Evolutionary conservation across 2,888 invertebrate species (phyloP).

Genomic region (Gymnocheta viridis): DNA sequence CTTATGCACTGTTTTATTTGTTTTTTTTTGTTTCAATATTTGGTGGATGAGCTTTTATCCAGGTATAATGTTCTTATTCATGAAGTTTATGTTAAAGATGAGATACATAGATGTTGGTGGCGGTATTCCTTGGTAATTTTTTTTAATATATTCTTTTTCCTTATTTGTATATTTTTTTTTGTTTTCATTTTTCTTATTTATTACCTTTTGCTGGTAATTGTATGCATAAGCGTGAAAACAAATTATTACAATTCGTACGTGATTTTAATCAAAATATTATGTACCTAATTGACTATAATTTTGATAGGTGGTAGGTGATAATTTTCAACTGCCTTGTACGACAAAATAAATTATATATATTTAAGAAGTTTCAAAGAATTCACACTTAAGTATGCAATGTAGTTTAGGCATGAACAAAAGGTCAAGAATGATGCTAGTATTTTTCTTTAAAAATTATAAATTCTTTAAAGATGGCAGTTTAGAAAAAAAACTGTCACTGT

Average conservation of each 20-base stretch:
- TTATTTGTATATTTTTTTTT: slow-evolving; percentile 7
- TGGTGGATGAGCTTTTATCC: slow-evolving; percentile 67
- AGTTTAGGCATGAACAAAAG: neutral
- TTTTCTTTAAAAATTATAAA: neutral
- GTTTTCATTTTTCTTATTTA: slow-evolving; percentile 58
- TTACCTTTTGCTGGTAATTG: slow-evolving; percentile 64
- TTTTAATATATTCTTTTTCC: slow-evolving; percentile 27
- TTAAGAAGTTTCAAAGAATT: slow-evolving; percentile 49
- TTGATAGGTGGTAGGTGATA: slow-evolving; percentile 69
- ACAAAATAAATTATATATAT: slow-evolving; percentile 19
- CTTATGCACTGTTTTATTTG: slow-evolving; percentile 54
- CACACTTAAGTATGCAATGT: neutral
- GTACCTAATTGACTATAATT: slow-evolving; percentile 65
- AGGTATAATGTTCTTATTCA: slow-evolving; percentile 61
- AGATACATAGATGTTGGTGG: slow-evolving; percentile 55
- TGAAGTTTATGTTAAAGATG: slow-evolving; percentile 48
- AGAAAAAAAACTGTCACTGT: no score
- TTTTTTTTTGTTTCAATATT: slow-evolving; percentile 24
- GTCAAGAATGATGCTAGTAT: neutral
- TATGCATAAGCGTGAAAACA: slow-evolving; percentile 77
- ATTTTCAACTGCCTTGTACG: slow-evolving; percentile 62
- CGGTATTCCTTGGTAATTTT: slow-evolving; percentile 41
- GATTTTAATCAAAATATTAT: slow-evolving; percentile 76
- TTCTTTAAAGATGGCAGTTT: no score
- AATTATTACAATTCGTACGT: slow-evolving; percentile 81